These are phyloP conservation scores for Drosophila micromelanica DNA, from an alignment of 1,140 invertebrate species.

Conservation along the genomic window DNA sequence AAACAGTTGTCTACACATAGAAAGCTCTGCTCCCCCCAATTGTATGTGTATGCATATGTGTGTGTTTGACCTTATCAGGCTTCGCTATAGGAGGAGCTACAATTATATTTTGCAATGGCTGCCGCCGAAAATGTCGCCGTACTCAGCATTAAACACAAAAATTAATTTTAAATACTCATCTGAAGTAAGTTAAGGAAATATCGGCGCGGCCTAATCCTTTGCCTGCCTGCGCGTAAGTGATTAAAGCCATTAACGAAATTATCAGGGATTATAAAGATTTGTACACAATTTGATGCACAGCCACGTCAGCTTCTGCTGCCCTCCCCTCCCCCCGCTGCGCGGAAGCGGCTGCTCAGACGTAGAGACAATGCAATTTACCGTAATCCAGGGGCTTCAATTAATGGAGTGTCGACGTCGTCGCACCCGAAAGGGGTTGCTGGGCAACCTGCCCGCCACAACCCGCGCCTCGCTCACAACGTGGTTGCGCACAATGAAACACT, in stretches of 20 bases:
- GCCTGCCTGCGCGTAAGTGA: slow-evolving; percentile 70
- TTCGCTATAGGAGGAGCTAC: slow-evolving; percentile 67
- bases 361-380: slow-evolving; percentile 81
- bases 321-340: background rate
- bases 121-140: slow-evolving; percentile 44
- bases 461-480: background rate
- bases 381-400: slow-evolving; percentile 83
- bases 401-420: slow-evolving; percentile 70
- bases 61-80: slow-evolving; percentile 58
- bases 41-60: slow-evolving; percentile 1
- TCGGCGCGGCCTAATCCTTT: slow-evolving; percentile 53
- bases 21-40: background rate
- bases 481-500: slow-evolving; percentile 13
- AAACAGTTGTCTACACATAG: slow-evolving; percentile 51
- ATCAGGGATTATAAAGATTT: slow-evolving; percentile 83
- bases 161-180: slow-evolving; percentile 53
- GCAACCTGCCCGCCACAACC: slow-evolving; percentile 20
- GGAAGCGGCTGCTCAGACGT: slow-evolving; percentile 53
- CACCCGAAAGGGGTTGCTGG: slow-evolving; percentile 54
- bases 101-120: slow-evolving; percentile 62
- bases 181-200: background rate
- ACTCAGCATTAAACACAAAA: slow-evolving; percentile 48
- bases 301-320: slow-evolving; percentile 36
- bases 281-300: slow-evolving; percentile 63
- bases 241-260: slow-evolving; percentile 84